These are phyloP conservation scores for Phaetusa simplex DNA, from an alignment of 2,113 vertebrate genomes.

Conservation along the genomic window DNA sequence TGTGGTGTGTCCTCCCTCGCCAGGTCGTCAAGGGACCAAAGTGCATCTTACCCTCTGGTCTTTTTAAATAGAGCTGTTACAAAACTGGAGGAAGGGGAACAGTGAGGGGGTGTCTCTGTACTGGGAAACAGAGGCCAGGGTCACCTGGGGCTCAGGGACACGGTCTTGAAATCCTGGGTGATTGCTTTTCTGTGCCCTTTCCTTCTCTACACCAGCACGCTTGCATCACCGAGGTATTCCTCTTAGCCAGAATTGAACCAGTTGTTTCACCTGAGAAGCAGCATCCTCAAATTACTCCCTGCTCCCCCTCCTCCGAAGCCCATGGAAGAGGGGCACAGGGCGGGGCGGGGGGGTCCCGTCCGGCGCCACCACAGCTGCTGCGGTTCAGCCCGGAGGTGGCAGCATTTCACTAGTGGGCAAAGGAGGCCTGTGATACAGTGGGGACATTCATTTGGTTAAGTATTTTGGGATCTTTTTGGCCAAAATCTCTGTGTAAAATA, in stretches of 20 bases:
- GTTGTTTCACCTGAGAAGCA: background rate
- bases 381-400: constrained; percentile 50
- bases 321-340: accelerated
- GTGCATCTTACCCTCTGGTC: background rate
- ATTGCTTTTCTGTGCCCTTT: background rate
- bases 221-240: background rate
- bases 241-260: background rate
- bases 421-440: background rate
- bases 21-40: background rate
- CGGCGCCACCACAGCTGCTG: background rate
- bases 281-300: background rate
- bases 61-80: background rate
- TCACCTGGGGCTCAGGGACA: accelerated
- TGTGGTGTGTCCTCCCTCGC: background rate
- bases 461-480: background rate
- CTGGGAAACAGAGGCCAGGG: accelerated
- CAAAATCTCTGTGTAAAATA: background rate
- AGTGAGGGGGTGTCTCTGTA: background rate
- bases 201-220: background rate
- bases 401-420: constrained; percentile 65
- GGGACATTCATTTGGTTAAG: constrained; percentile 27
- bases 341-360: background rate
- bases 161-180: background rate
- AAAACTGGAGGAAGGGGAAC: background rate
- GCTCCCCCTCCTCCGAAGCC: background rate